phyloP scores from a whole-genome alignment of 2,113 vertebrate species.

The Mionectes macconnelli region DNA sequence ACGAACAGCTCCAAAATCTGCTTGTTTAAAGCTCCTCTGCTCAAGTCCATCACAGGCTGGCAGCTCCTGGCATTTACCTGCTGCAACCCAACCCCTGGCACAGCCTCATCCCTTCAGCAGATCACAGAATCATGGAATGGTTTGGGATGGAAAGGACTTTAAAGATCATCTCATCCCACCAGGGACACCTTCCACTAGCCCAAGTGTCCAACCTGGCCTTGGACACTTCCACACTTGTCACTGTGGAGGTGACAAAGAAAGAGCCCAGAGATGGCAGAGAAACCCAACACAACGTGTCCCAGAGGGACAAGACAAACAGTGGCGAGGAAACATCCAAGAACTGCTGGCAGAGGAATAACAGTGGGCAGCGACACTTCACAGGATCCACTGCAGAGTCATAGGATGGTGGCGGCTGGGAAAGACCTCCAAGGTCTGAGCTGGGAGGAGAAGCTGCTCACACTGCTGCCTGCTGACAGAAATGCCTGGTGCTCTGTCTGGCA shows the following conservation, averaged over 20 bases:
- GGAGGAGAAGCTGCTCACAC: background rate
- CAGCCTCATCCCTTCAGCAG: background rate
- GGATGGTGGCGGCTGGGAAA: background rate
- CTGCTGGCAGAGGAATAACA: rapidly evolving
- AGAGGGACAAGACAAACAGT: background rate
- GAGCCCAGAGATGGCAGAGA: background rate
- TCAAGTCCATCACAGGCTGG: background rate
- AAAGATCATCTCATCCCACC: background rate
- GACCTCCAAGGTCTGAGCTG: rapidly evolving
- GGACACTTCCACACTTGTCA: background rate
- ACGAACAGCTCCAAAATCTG: background rate
- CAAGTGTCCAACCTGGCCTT: background rate
- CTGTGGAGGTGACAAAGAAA: background rate
- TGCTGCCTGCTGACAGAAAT: background rate
- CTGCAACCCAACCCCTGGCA: background rate
- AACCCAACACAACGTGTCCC: rapidly evolving
- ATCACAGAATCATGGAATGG: background rate
- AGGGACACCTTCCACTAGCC: background rate
- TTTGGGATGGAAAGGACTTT: background rate
- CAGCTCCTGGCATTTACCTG: background rate
- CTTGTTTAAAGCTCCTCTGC: background rate
- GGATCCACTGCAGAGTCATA: rapidly evolving
- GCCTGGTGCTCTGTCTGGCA: rapidly evolving
- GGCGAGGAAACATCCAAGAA: background rate
- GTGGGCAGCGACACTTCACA: rapidly evolving